Percentiles rank a stretch among this genome's conserved stretches.
These are phyloP conservation scores for Atethmia centrago DNA, from an alignment of 2,888 invertebrate genomes.

Conservation along the genomic window DNA sequence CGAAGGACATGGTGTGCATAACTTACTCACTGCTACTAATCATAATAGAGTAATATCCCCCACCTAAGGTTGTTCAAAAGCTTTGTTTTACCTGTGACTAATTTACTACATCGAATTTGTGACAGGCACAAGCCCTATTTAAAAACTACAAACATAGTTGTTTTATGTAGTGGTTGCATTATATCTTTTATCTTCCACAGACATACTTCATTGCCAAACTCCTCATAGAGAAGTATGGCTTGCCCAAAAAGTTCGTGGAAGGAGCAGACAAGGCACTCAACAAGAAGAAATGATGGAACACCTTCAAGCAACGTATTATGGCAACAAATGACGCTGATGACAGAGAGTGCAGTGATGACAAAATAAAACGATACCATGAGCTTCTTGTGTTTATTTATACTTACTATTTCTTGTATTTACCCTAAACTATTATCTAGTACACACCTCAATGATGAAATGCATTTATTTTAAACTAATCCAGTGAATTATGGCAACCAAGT, in stretches of 20 bases:
- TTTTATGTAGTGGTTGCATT: neutral
- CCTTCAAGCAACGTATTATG: conserved; percentile 37
- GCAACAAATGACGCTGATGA: conserved; percentile 51
- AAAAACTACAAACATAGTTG: neutral
- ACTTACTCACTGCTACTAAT: neutral
- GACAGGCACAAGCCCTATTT: neutral
- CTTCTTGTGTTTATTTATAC: conserved; percentile 61
- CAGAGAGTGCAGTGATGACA: conserved; percentile 60
- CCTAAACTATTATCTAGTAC: conserved; percentile 32
- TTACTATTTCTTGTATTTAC: conserved; percentile 54
- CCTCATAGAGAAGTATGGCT: conserved; percentile 93
- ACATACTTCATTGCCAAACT: conserved; percentile 87
- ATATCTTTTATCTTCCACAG: conserved; percentile 73
- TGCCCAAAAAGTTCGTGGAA: conserved; percentile 94
- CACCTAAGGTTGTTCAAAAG: neutral
- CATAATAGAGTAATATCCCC: neutral
- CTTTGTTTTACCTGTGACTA: neutral
- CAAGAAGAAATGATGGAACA: conserved; percentile 87
- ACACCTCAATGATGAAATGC: conserved; percentile 12
- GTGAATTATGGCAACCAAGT: conserved; percentile 54
- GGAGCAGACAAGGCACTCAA: conserved; percentile 94
- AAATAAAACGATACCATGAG: conserved; percentile 61
- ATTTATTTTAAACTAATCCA: conserved; percentile 17
- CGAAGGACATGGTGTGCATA: neutral
- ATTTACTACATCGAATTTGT: neutral